Evolutionary conservation across 2,888 invertebrate species (phyloP).

Genomic region (Branchellion lobata): DNA sequence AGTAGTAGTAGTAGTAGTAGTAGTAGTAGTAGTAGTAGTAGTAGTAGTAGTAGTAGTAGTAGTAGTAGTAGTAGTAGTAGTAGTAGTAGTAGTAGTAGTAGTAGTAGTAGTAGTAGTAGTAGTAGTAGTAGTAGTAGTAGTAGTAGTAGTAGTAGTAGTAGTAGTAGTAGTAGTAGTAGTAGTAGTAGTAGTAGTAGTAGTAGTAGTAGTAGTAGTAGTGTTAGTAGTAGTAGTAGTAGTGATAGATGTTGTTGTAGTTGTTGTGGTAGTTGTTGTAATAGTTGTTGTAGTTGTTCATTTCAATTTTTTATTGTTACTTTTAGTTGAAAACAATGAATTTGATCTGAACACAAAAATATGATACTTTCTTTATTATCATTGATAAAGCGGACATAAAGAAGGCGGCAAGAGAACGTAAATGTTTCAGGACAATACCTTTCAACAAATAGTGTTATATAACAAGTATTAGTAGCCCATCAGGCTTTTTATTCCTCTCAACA

Average conservation of each 20-base stretch:
- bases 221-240: too few species aligned
- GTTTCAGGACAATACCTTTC: neutral
- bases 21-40: slow-evolving; percentile 7
- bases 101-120: slow-evolving; percentile 7
- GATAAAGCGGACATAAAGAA: neutral
- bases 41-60: neutral
- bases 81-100: neutral
- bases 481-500: neutral
- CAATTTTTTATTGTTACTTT: neutral
- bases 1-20: slow-evolving; percentile 7
- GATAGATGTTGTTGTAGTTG: too few species aligned
- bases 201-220: neutral
- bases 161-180: slow-evolving; percentile 3
- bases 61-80: neutral
- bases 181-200: slow-evolving; percentile 3
- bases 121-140: slow-evolving; percentile 3
- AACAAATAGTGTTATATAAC: neutral
- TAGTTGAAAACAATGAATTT: neutral
- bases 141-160: neutral
- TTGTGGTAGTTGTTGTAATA: too few species aligned
- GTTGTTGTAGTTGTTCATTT: neutral
- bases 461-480: neutral
- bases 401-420: neutral
- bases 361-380: too few species aligned
- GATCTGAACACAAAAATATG: neutral